Evolutionary conservation across 1,140 invertebrate genomes (phyloP).

Genomic region (Caenorhabditis briggsae): DNA sequence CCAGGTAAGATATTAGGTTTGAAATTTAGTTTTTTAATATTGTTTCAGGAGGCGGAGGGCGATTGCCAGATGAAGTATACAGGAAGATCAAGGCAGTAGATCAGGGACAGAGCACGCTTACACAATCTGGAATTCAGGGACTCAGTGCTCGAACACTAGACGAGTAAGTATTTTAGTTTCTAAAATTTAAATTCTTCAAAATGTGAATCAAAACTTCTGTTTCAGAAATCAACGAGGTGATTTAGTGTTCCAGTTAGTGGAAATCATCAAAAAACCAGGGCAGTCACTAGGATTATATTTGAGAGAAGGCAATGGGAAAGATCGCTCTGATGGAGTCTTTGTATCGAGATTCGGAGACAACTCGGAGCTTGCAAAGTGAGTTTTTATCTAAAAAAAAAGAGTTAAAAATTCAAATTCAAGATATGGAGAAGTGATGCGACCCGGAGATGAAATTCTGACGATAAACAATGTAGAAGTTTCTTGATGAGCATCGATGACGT

Average conservation of each 20-base stretch:
- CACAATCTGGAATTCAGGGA: slow-evolving; percentile 65
- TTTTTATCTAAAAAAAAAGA: background rate
- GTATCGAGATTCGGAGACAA: slow-evolving; percentile 91
- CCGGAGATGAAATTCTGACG: slow-evolving; percentile 97
- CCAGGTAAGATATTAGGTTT: slow-evolving; percentile 38
- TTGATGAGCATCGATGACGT: slow-evolving; percentile 97
- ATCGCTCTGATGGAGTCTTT: slow-evolving; percentile 94
- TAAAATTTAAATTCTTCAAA: slow-evolving; percentile 49
- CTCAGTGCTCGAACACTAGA: slow-evolving; percentile 67
- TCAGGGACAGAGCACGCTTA: slow-evolving; percentile 66
- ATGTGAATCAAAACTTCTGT: slow-evolving; percentile 10
- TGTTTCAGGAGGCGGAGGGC: slow-evolving; percentile 57
- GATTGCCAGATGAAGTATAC: slow-evolving; percentile 59
- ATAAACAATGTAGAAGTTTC: slow-evolving; percentile 97
- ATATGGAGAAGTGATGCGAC: slow-evolving; percentile 94
- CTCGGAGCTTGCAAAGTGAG: slow-evolving; percentile 84
- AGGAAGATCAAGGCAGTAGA: slow-evolving; percentile 67
- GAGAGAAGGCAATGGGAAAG: slow-evolving; percentile 83
- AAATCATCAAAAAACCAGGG: slow-evolving; percentile 98
- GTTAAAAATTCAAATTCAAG: slow-evolving; percentile 74
- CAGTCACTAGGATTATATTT: slow-evolving; percentile 98
- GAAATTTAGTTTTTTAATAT: background rate
- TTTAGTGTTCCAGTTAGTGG: slow-evolving; percentile 85
- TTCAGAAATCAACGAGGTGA: slow-evolving; percentile 63
- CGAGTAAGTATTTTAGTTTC: slow-evolving; percentile 54